These are phyloP conservation scores for Prosopocoilus inquinatus DNA, from an alignment of 2,888 invertebrate genomes.

Conservation along the genomic window DNA sequence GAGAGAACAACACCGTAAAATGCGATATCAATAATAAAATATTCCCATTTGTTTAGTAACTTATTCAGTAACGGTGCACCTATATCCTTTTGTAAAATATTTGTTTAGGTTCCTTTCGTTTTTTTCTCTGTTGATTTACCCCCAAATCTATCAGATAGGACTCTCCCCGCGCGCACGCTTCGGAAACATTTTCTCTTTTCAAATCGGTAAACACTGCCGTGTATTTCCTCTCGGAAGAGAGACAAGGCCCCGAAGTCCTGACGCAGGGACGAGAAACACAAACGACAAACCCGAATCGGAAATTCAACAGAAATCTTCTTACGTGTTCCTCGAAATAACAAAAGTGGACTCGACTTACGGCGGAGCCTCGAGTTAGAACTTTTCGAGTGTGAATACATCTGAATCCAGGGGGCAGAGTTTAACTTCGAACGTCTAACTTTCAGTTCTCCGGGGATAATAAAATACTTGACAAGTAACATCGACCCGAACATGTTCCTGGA, in stretches of 20 bases:
- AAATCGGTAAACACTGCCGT: constrained; percentile 17
- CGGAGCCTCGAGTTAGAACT: constrained; percentile 25
- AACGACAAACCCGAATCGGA: constrained; percentile 32
- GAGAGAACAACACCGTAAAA: not conserved
- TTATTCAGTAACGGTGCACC: not conserved
- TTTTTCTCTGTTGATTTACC: not conserved
- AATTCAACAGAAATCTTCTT: constrained; percentile 32
- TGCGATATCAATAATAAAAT: not conserved
- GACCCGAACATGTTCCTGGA: constrained; percentile 2
- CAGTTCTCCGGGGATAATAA: constrained; percentile 23
- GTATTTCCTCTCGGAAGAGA: constrained; percentile 4
- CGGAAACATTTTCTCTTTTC: constrained; percentile 11
- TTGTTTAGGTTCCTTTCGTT: not conserved
- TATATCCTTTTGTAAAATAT: not conserved
- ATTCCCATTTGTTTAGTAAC: not conserved
- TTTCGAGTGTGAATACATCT: constrained; percentile 30
- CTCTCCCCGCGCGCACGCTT: constrained; percentile 6
- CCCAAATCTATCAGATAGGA: constrained; percentile 9
- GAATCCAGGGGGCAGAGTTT: constrained; percentile 25
- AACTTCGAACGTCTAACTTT: constrained; percentile 26
- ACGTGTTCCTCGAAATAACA: constrained; percentile 31
- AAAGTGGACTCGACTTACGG: constrained; percentile 31
- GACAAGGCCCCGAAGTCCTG: constrained; percentile 7
- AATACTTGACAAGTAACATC: constrained; percentile 20
- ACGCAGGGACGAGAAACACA: constrained; percentile 15